These are phyloP conservation scores for Anser brachyrhynchus DNA, from an alignment of 2,113 vertebrate genomes.

Conservation along the genomic window DNA sequence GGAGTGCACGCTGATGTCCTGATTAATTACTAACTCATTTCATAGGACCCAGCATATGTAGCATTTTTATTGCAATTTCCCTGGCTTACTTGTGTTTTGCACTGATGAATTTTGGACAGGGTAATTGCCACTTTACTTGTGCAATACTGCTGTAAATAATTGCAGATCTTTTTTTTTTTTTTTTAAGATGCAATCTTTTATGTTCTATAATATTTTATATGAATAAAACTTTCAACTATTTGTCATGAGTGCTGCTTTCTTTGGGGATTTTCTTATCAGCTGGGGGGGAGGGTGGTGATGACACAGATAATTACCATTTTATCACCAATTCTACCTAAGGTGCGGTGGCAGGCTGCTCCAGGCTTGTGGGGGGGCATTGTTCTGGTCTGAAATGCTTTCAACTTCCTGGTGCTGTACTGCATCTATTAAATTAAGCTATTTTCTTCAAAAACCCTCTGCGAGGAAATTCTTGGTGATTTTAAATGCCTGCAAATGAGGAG, in stretches of 20 bases:
- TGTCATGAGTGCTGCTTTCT: background rate
- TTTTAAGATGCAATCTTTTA: constrained; percentile 80
- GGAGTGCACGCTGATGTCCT: constrained; percentile 62
- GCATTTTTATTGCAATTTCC: constrained; percentile 85
- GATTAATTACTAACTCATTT: constrained; percentile 74
- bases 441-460: background rate
- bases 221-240: constrained; percentile 82
- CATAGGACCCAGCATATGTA: constrained; percentile 92
- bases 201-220: constrained; percentile 84
- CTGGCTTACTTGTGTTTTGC: constrained; percentile 86
- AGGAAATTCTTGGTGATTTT: background rate
- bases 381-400: background rate
- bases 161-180: constrained; percentile 73
- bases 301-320: background rate
- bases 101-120: constrained; percentile 92
- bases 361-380: background rate
- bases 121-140: constrained; percentile 89
- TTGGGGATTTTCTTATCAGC: background rate
- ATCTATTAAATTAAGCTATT: background rate
- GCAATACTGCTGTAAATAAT: constrained; percentile 92
- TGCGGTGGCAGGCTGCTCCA: no score
- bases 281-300: no score
- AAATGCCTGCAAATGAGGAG: background rate
- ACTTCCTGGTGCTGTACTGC: background rate
- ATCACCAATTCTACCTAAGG: background rate